Conservation (phyloP, 2,797 vertebrate genomes). For the Yasuhikotakia modesta region DNA sequence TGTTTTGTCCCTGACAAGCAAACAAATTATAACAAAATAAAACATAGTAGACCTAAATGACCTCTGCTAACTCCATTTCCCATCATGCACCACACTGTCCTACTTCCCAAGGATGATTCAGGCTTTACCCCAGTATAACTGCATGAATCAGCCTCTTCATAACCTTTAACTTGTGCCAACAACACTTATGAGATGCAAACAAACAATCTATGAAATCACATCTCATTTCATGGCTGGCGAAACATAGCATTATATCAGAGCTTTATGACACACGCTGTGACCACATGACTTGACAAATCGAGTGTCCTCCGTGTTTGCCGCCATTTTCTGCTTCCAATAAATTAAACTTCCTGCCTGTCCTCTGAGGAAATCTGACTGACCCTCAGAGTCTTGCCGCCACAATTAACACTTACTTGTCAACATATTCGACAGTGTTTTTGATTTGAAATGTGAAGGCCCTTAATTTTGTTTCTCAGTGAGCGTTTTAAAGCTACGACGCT, state of each 20-base stretch:
- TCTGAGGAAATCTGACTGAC: conserved; percentile 12
- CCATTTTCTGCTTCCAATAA: conserved; percentile 23
- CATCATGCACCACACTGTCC: conserved; percentile 9
- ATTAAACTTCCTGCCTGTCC: conserved; percentile 13
- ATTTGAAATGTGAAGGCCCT: conserved; percentile 62
- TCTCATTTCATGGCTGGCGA: conserved; percentile 24
- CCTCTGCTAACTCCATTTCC: not conserved
- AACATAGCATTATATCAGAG: conserved; percentile 5
- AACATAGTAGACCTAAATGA: not conserved
- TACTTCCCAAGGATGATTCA: conserved; percentile 11
- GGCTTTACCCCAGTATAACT: not conserved
- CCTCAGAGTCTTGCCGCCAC: conserved; percentile 14
- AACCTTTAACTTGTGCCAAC: conserved; percentile 25
- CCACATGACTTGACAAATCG: conserved; percentile 40
- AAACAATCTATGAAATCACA: conserved; percentile 39
- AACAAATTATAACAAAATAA: not conserved
- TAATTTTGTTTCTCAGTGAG: conserved; percentile 54
- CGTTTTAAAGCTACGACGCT: conserved; percentile 6
- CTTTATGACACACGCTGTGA: conserved; percentile 16
- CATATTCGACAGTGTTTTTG: conserved; percentile 67
- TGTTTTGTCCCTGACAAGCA: not conserved
- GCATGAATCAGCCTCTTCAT: conserved; percentile 13
- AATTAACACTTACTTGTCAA: conserved; percentile 5
- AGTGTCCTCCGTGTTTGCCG: conserved; percentile 9
- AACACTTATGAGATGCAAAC: conserved; percentile 27